Evolutionary conservation across 2,888 invertebrate genomes (phyloP).

Genomic region (Tyria jacobaeae): DNA sequence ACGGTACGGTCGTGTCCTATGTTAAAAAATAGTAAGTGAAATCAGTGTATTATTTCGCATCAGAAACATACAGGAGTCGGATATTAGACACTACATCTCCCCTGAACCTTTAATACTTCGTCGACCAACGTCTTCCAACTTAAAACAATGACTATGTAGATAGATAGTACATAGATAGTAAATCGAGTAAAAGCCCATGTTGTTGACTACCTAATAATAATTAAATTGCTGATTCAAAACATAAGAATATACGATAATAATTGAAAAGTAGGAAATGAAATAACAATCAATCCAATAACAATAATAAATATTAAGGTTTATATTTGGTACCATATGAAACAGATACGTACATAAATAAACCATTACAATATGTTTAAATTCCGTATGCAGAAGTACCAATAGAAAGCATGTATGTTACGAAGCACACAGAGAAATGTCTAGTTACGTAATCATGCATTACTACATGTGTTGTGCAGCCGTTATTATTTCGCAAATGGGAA

Average conservation of each 20-base stretch:
- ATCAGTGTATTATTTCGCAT: too few relatives aligned
- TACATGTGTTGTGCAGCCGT: conserved; percentile 20
- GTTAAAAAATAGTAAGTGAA: too few relatives aligned
- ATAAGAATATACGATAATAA: background rate
- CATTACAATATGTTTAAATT: conserved; percentile 35
- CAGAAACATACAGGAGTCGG: too few relatives aligned
- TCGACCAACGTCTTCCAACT: background rate
- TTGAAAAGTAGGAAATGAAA: background rate
- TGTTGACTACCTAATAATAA: too few relatives aligned
- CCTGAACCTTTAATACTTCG: too few relatives aligned
- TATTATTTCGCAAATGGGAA: conserved; percentile 21
- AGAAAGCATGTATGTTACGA: conserved; percentile 42
- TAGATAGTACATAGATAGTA: background rate
- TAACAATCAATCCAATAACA: background rate
- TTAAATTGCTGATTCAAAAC: background rate
- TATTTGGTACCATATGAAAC: conserved; percentile 32
- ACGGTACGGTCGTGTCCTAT: too few relatives aligned
- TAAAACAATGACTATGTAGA: background rate
- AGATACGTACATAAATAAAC: conserved; percentile 14
- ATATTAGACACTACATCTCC: too few relatives aligned
- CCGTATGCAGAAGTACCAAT: conserved; percentile 32
- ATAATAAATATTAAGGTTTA: background rate
- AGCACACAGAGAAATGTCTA: conserved; percentile 31
- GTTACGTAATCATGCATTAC: conserved; percentile 14
- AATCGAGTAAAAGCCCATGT: background rate